phyloP scores from a whole-genome alignment of 2,113 vertebrate species.

The Toxotes chatareus region DNA sequence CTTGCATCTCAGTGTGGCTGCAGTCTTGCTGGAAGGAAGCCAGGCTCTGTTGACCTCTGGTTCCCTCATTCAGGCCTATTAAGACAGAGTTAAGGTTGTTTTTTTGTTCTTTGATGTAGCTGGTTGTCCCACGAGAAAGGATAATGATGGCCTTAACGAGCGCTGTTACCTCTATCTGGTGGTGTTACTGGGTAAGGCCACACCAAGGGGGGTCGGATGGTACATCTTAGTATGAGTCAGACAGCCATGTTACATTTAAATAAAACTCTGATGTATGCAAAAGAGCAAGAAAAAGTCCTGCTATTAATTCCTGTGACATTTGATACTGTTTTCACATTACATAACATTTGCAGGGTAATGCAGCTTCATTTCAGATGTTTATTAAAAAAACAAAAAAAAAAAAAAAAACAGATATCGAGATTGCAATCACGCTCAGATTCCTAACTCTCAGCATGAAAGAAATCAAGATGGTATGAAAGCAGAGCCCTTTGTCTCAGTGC shows the following conservation, averaged over 20 bases:
- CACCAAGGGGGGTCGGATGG: conserved; percentile 9
- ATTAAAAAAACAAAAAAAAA: background rate
- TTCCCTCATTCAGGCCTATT: conserved; percentile 41
- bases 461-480: conserved; percentile 11
- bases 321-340: background rate
- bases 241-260: background rate
- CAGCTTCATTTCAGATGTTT: conserved; percentile 1
- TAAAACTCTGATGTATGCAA: conserved; percentile 15
- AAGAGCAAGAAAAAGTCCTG: background rate
- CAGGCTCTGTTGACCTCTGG: conserved; percentile 46
- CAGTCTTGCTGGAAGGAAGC: conserved; percentile 27
- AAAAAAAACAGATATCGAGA: background rate
- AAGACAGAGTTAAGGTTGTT: conserved; percentile 39
- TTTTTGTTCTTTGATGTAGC: conserved; percentile 60
- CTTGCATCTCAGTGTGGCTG: background rate
- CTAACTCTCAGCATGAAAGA: background rate
- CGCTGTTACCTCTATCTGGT: conserved; percentile 39
- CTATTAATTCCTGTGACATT: conserved; percentile 18
- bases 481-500: conserved; percentile 1
- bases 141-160: conserved; percentile 73
- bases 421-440: background rate
- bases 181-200: conserved; percentile 53
- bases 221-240: background rate
- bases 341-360: conserved; percentile 12
- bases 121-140: conserved; percentile 31